A percentile compares a stretch with the other conserved stretches of the same genome.
Conservation (phyloP, 2,113 vertebrate species). For the Macheiramphus alcinus region DNA sequence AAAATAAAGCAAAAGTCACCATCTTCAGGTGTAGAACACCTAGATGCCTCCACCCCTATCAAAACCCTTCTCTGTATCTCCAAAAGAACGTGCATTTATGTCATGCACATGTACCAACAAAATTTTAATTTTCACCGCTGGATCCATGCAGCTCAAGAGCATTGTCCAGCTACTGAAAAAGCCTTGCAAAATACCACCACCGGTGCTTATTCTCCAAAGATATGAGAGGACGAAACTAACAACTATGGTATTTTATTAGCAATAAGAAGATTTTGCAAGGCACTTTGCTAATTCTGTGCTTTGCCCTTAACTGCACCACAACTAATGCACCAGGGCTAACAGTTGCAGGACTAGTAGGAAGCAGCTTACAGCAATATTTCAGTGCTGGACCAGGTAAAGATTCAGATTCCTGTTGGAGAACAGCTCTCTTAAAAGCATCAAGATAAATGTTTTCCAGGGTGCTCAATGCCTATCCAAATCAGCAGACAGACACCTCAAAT, state of each 20-base stretch:
- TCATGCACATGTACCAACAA: fast-evolving
- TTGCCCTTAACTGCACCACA: neutral
- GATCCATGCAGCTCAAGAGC: neutral
- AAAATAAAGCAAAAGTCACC: neutral
- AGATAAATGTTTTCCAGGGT: neutral
- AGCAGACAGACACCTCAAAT: neutral
- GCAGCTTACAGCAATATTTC: neutral
- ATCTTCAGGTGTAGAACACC: neutral
- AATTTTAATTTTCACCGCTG: neutral
- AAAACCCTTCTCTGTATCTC: neutral
- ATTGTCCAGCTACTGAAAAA: neutral
- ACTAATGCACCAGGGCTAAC: neutral
- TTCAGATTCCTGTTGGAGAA: neutral
- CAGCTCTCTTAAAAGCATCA: neutral
- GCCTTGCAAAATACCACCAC: neutral
- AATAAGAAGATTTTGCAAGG: neutral
- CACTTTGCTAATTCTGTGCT: neutral
- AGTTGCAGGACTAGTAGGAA: neutral
- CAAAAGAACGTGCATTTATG: fast-evolving
- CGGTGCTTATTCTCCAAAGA: neutral
- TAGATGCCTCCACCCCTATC: neutral
- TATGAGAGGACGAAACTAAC: neutral
- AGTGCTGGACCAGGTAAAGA: neutral
- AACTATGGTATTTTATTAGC: neutral
- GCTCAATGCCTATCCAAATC: neutral